Percentiles rank a stretch among this genome's conserved stretches.
phyloP scores from a whole-genome alignment of 1,140 invertebrate genomes.

The Pentalonia nigronervosa region DNA sequence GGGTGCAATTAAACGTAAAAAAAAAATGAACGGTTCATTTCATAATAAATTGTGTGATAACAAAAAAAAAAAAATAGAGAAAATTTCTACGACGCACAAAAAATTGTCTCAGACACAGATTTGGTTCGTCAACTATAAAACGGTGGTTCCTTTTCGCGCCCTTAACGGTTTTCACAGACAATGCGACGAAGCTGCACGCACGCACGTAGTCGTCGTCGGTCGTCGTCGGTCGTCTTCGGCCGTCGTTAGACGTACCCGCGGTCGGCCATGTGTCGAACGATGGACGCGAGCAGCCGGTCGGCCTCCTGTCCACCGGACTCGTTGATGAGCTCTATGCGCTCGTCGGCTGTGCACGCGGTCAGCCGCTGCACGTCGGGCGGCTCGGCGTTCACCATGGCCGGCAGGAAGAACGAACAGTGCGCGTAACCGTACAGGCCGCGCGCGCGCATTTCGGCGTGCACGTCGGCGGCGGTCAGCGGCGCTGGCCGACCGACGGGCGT shows the following conservation, averaged over 20 bases:
- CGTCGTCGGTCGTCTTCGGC: too few species aligned
- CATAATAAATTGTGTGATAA: neutral
- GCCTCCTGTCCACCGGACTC: slow-evolving; percentile 65
- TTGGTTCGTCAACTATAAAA: neutral
- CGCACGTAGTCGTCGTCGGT: too few species aligned
- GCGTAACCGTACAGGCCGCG: slow-evolving; percentile 63
- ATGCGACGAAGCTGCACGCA: neutral
- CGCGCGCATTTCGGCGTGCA: slow-evolving; percentile 63
- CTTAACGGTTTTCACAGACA: neutral
- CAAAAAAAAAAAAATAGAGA: too few species aligned
- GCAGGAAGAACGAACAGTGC: slow-evolving; percentile 62
- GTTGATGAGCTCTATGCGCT: slow-evolving; percentile 62
- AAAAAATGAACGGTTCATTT: neutral
- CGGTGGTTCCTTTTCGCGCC: neutral
- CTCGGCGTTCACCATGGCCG: slow-evolving; percentile 58
- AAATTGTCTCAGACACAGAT: neutral
- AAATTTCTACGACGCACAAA: too few species aligned
- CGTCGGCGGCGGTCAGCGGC: slow-evolving; percentile 60
- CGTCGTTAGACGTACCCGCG: slow-evolving; percentile 52
- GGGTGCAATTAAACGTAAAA: neutral
- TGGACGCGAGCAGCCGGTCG: slow-evolving; percentile 63
- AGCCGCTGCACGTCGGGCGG: slow-evolving; percentile 28
- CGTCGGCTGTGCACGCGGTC: slow-evolving; percentile 64
- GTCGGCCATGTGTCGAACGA: slow-evolving; percentile 62
- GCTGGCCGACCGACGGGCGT: neutral